phyloP scores from a whole-genome alignment of 2,888 invertebrate species.

The Panorpa germanica region DNA sequence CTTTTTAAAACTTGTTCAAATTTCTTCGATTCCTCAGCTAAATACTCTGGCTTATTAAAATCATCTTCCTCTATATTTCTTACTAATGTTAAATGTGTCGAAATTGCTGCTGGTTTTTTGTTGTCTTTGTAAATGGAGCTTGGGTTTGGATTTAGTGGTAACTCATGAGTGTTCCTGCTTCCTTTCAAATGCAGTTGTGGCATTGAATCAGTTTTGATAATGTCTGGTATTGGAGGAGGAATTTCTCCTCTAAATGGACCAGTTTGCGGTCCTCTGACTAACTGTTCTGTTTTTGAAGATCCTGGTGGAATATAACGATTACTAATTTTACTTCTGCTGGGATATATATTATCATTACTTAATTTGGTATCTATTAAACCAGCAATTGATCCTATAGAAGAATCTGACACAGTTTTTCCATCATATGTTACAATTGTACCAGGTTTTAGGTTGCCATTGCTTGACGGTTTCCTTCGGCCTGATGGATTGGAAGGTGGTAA shows the following conservation, averaged over 20 bases:
- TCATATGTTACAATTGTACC: slow-evolving; percentile 54
- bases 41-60: too few species aligned
- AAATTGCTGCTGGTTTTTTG: too few species aligned
- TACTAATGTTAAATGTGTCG: too few species aligned
- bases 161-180: too few species aligned
- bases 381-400: slow-evolving; percentile 35
- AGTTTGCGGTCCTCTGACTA: slow-evolving; percentile 52
- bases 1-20: too few species aligned
- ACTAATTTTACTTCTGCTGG: slow-evolving; percentile 13
- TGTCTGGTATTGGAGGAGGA: slow-evolving; percentile 34
- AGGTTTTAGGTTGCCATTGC: too few species aligned
- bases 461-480: too few species aligned
- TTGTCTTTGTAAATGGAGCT: too few species aligned
- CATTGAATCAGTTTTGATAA: slow-evolving; percentile 20
- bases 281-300: slow-evolving; percentile 32
- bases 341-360: slow-evolving; percentile 14
- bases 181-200: too few species aligned
- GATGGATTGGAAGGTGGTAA: slow-evolving; percentile 46
- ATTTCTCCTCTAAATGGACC: slow-evolving; percentile 55
- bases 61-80: too few species aligned
- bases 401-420: slow-evolving; percentile 52
- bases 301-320: slow-evolving; percentile 15
- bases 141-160: too few species aligned
- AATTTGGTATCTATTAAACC: slow-evolving; percentile 2
- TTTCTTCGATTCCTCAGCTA: too few species aligned